Percentiles rank a stretch among this genome's conserved stretches.
These are phyloP conservation scores for Trachelus troglodyta DNA, from an alignment of 2,888 invertebrate species.

Conservation along the genomic window DNA sequence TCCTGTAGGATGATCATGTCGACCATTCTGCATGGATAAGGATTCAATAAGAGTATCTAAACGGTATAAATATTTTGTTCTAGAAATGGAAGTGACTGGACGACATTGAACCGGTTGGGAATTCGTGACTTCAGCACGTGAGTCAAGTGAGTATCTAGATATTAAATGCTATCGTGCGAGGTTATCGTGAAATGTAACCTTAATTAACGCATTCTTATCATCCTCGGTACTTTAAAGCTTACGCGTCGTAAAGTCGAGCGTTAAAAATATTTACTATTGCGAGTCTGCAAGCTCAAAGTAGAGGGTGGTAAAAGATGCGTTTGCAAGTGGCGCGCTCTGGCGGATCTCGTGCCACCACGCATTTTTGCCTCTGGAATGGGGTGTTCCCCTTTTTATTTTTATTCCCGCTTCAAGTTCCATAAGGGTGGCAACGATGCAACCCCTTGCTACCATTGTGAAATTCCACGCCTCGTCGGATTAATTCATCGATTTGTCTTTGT, in stretches of 20 bases:
- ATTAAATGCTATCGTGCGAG: not conserved
- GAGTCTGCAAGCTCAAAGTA: not conserved
- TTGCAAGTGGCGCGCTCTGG: not conserved
- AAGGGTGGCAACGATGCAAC: conserved; percentile 10
- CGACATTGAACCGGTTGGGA: not conserved
- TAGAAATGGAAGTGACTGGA: not conserved
- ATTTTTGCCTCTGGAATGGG: not conserved
- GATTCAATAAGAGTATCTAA: not conserved
- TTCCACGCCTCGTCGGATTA: not conserved
- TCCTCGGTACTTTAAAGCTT: conserved; percentile 28
- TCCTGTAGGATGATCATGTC: not conserved
- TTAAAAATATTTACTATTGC: not conserved
- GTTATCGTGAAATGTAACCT: conserved; percentile 33
- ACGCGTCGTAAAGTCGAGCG: conserved; percentile 26
- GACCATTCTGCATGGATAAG: not conserved
- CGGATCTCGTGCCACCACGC: not conserved
- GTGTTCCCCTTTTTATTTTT: not conserved
- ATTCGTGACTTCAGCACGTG: not conserved
- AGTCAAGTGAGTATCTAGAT: not conserved
- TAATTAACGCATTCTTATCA: conserved; percentile 26
- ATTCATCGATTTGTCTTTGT: not conserved
- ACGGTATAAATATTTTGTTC: not conserved
- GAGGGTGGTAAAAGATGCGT: not conserved
- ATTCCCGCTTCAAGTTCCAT: conserved; percentile 14
- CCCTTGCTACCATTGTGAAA: not conserved